Evolutionary conservation across 1,140 invertebrate species (phyloP).

Genomic region (Caerostris extrusa): DNA sequence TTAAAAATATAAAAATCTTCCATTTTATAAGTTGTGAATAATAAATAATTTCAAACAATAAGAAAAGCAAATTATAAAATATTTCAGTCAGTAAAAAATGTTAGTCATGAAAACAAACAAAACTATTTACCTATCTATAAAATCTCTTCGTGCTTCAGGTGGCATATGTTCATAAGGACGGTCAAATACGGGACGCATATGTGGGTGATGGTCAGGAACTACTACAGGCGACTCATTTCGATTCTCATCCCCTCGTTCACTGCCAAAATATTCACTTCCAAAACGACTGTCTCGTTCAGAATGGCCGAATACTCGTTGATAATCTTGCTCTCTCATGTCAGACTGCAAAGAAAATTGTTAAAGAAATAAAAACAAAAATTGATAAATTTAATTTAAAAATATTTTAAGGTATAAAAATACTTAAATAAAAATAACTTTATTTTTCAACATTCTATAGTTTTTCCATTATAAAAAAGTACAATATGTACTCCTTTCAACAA

Average conservation of each 20-base stretch:
- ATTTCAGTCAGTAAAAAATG: too few species aligned
- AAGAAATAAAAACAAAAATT: background rate
- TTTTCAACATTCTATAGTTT: too few species aligned
- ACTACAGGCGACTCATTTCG: conserved; percentile 53
- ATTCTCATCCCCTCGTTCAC: conserved; percentile 60
- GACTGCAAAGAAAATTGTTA: background rate
- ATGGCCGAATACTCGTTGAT: conserved; percentile 65
- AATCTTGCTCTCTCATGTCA: conserved; percentile 69
- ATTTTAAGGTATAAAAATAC: too few species aligned
- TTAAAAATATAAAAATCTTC: too few species aligned
- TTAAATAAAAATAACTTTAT: too few species aligned
- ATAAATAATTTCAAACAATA: too few species aligned
- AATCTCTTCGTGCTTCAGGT: conserved; percentile 57
- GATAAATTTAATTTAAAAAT: too few species aligned
- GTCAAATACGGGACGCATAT: conserved; percentile 64
- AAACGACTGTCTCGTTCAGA: conserved; percentile 70
- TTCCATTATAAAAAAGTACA: too few species aligned
- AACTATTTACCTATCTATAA: conserved; percentile 67
- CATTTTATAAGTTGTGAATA: too few species aligned
- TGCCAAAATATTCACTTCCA: conserved; percentile 75
- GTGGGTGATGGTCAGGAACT: conserved; percentile 55
- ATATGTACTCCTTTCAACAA: too few species aligned
- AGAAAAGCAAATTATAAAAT: too few species aligned
- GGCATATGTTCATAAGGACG: conserved; percentile 71
- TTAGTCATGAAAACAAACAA: background rate